Conservation (phyloP, 2,888 invertebrate species). For the Hirudinaria manillensis region DNA sequence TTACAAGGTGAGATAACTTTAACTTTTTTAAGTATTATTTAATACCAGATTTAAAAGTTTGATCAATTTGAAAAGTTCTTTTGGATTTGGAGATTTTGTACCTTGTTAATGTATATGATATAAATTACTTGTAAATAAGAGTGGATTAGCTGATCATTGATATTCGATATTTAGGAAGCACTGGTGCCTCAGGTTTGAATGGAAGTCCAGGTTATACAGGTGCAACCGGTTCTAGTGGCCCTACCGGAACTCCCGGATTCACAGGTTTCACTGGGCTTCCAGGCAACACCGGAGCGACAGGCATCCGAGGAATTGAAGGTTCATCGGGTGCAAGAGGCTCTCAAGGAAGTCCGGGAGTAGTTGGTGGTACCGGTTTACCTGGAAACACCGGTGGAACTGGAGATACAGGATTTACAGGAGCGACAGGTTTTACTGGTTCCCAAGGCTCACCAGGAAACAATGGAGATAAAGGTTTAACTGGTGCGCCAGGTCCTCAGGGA, state of each 20-base stretch:
- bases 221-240: conserved; percentile 2
- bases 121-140: too few relatives aligned
- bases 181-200: conserved; percentile 9
- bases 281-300: conserved; percentile 23
- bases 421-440: conserved; percentile 2
- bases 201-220: conserved; percentile 4
- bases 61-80: too few relatives aligned
- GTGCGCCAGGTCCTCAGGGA: conserved; percentile 13
- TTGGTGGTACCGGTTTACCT: conserved; percentile 31
- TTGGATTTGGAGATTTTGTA: too few relatives aligned
- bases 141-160: neutral
- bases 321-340: conserved; percentile 29
- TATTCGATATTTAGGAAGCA: conserved; percentile 12
- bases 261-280: conserved; percentile 25
- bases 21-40: neutral
- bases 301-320: conserved; percentile 21
- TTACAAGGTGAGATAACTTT: conserved; percentile 12
- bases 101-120: too few relatives aligned
- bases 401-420: conserved; percentile 26
- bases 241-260: conserved; percentile 28
- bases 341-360: conserved; percentile 28
- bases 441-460: conserved; percentile 18
- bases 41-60: neutral
- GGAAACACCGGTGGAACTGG: conserved; percentile 33
- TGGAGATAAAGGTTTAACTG: conserved; percentile 9